Evolutionary conservation across 2,888 invertebrate species (phyloP).

Genomic region (Ennomos erosarius): DNA sequence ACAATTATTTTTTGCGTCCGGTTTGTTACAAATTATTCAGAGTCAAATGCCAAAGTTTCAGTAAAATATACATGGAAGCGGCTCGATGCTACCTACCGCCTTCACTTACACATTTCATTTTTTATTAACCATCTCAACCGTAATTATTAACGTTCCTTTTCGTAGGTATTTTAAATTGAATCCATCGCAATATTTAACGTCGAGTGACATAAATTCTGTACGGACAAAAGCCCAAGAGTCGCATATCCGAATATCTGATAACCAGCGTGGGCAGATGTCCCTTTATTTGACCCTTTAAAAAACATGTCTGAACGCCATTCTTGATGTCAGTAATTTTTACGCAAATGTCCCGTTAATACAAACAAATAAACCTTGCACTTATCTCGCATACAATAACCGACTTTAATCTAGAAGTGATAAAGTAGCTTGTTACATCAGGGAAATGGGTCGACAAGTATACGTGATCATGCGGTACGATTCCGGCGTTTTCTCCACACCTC

Average conservation of each 20-base stretch:
- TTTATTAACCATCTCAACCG: constrained; percentile 10
- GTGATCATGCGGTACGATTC: constrained; percentile 23
- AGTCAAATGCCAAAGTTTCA: not conserved
- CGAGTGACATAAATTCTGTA: constrained; percentile 53
- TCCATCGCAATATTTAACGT: constrained; percentile 49
- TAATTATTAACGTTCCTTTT: constrained; percentile 18
- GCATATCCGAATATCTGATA: constrained; percentile 59
- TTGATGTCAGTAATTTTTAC: constrained; percentile 60
- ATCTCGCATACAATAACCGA: constrained; percentile 10
- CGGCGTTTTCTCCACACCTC: constrained; percentile 48
- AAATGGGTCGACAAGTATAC: constrained; percentile 8
- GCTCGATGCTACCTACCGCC: constrained; percentile 9
- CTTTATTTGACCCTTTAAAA: constrained; percentile 44
- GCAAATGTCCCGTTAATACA: constrained; percentile 50
- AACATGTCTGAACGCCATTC: constrained; percentile 51
- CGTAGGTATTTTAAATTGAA: constrained; percentile 39
- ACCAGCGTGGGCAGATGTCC: constrained; percentile 55
- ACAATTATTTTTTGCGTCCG: too few species aligned
- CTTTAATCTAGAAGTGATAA: constrained; percentile 19
- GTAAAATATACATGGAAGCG: not conserved
- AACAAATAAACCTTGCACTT: constrained; percentile 15
- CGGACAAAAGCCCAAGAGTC: constrained; percentile 43
- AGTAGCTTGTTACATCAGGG: constrained; percentile 4
- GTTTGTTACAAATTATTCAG: not conserved
- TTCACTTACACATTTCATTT: constrained; percentile 4